A percentile compares a stretch with the other conserved stretches of the same genome.
phyloP scores from a whole-genome alignment of 1,140 invertebrate genomes.

The Pogonognathellus flavescens region DNA sequence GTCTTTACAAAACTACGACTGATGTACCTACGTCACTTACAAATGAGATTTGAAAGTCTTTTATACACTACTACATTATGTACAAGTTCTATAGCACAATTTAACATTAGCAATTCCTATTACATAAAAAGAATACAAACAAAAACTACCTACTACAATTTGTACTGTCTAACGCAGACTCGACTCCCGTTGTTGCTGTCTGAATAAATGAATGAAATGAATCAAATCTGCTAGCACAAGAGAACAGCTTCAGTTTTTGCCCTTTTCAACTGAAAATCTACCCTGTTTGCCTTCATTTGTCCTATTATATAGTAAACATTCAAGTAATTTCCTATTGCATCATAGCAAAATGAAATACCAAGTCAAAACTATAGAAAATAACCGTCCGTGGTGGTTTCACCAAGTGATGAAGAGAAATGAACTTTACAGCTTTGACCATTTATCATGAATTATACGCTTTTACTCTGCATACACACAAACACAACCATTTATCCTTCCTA shows the following conservation, averaged over 20 bases:
- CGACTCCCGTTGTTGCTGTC: background rate
- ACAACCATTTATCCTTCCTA: background rate
- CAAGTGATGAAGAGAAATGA: slow-evolving; percentile 39
- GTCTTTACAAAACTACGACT: too few species aligned
- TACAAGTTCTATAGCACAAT: too few species aligned
- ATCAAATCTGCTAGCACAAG: slow-evolving; percentile 2
- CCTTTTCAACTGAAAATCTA: background rate
- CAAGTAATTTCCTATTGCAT: background rate
- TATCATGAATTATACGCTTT: slow-evolving; percentile 36
- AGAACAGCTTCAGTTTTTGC: slow-evolving; percentile 12
- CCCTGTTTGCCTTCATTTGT: background rate
- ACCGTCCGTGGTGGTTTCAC: slow-evolving; percentile 8
- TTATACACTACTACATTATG: too few species aligned
- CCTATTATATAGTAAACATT: background rate
- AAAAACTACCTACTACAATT: too few species aligned
- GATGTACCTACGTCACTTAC: too few species aligned
- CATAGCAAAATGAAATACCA: background rate
- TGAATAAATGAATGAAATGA: slow-evolving; percentile 10
- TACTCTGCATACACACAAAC: background rate
- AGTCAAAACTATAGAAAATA: slow-evolving; percentile 20
- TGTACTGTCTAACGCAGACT: background rate
- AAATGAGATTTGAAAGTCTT: too few species aligned
- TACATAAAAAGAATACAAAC: background rate
- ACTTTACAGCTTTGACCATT: slow-evolving; percentile 17
- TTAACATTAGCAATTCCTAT: too few species aligned